Percentiles rank a stretch among this genome's conserved stretches.
phyloP scores from a whole-genome alignment of 1,140 invertebrate genomes.

The Pomacea maculata region DNA sequence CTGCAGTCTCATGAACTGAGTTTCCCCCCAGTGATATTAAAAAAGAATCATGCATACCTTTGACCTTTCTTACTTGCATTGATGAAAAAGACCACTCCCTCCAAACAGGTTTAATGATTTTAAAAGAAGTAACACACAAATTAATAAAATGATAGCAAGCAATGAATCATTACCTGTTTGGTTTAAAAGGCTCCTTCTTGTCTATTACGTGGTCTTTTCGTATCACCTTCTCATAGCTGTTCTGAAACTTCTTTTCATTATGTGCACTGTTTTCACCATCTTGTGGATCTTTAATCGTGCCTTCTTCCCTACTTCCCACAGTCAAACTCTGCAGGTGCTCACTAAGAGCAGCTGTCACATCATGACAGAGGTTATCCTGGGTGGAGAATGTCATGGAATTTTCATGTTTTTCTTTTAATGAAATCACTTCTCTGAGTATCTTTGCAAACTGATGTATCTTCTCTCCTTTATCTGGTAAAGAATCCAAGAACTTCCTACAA shows the following conservation, averaged over 20 bases:
- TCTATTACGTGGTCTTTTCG: neutral
- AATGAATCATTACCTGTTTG: slow-evolving; percentile 19
- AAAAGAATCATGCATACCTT: no score
- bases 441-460: slow-evolving; percentile 26
- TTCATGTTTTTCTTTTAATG: neutral
- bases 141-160: neutral
- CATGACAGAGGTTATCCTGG: neutral
- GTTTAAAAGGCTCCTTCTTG: slow-evolving; percentile 11
- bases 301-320: neutral
- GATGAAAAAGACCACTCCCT: no score
- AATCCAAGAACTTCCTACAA: slow-evolving; percentile 27
- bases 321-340: neutral
- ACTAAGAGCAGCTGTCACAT: neutral
- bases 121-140: neutral
- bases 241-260: neutral
- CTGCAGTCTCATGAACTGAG: no score
- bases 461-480: slow-evolving; percentile 31
- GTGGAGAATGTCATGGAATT: neutral
- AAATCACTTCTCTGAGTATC: slow-evolving; percentile 17
- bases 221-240: slow-evolving; percentile 10
- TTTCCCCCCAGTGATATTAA: no score
- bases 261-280: neutral
- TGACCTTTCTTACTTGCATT: no score
- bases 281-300: neutral
- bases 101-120: neutral